Percentiles rank a stretch among this genome's conserved stretches.
phyloP scores from a whole-genome alignment of 2,797 vertebrate genomes.

The Esox lucius region DNA sequence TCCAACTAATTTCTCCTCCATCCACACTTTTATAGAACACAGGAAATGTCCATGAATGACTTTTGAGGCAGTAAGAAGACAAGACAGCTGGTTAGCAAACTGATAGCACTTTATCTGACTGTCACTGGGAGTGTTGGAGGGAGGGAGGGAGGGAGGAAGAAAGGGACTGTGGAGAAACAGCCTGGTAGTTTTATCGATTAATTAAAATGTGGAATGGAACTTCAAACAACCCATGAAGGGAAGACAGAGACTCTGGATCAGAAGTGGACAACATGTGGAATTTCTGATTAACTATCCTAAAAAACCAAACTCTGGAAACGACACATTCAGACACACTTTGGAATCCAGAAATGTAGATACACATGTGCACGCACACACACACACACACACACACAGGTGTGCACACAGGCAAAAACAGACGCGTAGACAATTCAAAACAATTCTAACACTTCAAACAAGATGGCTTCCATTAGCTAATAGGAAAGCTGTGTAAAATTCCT shows the following conservation, averaged over 20 bases:
- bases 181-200: neutral
- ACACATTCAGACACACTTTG: neutral
- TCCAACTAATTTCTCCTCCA: neutral
- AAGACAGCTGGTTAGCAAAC: neutral
- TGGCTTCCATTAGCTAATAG: too few species aligned
- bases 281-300: neutral
- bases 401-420: too few species aligned
- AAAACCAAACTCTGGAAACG: neutral
- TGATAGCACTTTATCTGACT: neutral
- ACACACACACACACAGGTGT: neutral
- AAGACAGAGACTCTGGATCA: neutral
- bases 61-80: neutral
- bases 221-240: slow-evolving; percentile 1
- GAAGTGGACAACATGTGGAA: neutral
- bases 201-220: neutral
- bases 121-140: neutral
- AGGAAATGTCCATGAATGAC: neutral
- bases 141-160: neutral
- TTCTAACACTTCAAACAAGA: too few species aligned
- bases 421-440: too few species aligned
- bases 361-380: neutral
- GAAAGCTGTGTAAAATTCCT: too few species aligned
- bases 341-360: neutral
- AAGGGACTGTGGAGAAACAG: neutral
- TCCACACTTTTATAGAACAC: neutral